Percentiles rank a stretch among this genome's conserved stretches.
phyloP scores from a whole-genome alignment of 2,797 vertebrate genomes.

The Momotus momota region DNA sequence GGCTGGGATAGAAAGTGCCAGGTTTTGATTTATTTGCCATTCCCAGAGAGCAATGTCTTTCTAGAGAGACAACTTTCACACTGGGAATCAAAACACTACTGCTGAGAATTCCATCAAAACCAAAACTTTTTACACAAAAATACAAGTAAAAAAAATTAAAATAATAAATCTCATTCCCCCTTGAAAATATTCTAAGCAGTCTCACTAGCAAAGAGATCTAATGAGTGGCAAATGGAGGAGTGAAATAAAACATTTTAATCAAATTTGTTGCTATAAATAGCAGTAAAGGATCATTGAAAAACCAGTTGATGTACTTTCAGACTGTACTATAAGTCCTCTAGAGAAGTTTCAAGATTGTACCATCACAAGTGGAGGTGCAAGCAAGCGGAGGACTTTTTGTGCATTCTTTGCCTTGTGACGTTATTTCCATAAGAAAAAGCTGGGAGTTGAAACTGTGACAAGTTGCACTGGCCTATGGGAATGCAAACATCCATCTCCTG shows the following conservation, averaged over 20 bases:
- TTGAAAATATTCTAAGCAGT: neutral
- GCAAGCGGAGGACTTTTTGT: neutral
- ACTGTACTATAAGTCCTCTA: neutral
- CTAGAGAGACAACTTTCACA: neutral
- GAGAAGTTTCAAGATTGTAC: neutral
- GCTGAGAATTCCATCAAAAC: neutral
- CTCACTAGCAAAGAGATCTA: neutral
- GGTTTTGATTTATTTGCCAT: neutral
- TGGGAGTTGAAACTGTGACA: slow-evolving; percentile 58
- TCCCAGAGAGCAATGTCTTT: neutral
- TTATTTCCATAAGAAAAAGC: slow-evolving; percentile 60
- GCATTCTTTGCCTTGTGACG: slow-evolving; percentile 17
- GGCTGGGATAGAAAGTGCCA: neutral
- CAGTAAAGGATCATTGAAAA: neutral
- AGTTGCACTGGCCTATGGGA: slow-evolving; percentile 30
- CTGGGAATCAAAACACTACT: neutral
- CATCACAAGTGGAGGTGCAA: neutral
- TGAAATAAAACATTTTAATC: slow-evolving; percentile 21
- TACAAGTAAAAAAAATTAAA: no score
- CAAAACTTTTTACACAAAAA: neutral
- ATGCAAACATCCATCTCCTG: slow-evolving; percentile 55
- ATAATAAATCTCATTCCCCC: no score
- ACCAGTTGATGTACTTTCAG: neutral
- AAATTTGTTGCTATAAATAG: slow-evolving; percentile 25
- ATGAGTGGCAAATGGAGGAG: neutral